phyloP scores from a whole-genome alignment of 2,797 vertebrate genomes.

The Gymnothorax javanicus region DNA sequence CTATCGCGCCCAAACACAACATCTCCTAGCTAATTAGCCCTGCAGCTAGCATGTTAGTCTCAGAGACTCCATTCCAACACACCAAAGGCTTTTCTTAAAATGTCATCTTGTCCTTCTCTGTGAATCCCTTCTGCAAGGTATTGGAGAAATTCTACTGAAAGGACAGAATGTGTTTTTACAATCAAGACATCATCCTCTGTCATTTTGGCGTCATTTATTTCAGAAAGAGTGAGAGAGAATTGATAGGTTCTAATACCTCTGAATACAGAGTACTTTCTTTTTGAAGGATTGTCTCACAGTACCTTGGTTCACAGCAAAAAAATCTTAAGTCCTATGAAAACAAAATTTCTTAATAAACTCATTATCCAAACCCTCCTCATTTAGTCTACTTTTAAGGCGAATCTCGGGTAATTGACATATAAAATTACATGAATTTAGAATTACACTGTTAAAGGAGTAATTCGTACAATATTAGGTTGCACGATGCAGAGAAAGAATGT shows the following conservation, averaged over 20 bases:
- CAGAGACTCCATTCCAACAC: neutral
- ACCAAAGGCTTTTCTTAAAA: neutral
- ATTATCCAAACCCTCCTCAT: neutral
- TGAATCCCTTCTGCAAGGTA: neutral
- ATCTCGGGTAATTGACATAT: neutral
- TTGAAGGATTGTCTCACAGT: neutral
- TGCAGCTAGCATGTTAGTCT: constrained; percentile 49
- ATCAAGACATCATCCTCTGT: neutral
- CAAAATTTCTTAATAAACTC: neutral
- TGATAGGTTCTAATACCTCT: neutral
- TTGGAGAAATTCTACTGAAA: neutral
- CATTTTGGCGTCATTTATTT: neutral
- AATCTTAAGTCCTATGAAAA: neutral
- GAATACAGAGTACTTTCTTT: neutral
- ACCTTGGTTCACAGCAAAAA: neutral
- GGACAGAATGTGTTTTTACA: neutral
- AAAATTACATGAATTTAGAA: neutral
- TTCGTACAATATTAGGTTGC: too few relatives aligned
- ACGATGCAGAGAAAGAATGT: too few relatives aligned
- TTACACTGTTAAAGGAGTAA: neutral
- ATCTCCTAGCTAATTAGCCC: constrained; percentile 70
- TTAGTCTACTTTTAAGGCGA: neutral
- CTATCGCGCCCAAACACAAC: constrained; percentile 71
- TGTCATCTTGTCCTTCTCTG: neutral
- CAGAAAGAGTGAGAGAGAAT: neutral